Conservation (phyloP, 2,797 vertebrate genomes). For the Euthynnus affinis region DNA sequence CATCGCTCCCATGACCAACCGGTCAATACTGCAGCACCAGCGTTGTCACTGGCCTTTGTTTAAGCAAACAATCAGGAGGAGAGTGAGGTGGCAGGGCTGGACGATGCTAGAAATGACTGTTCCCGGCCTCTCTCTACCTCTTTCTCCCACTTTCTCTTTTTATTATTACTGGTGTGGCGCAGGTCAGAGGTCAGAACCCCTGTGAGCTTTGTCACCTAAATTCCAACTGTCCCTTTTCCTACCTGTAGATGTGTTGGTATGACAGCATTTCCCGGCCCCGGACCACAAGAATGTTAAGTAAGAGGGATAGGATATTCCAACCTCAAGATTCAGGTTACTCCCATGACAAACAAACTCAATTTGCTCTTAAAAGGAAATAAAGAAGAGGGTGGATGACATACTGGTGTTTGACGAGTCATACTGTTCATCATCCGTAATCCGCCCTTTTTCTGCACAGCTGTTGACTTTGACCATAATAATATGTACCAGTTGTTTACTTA, state of each 20-base stretch:
- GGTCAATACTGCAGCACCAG: conserved; percentile 77
- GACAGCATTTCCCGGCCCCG: neutral
- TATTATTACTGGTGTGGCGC: conserved; percentile 18
- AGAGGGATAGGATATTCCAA: neutral
- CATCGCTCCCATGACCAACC: conserved; percentile 66
- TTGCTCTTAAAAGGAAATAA: conserved; percentile 12
- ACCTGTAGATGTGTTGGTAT: conserved; percentile 29
- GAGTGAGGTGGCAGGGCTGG: conserved; percentile 73
- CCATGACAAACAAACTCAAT: conserved; percentile 23
- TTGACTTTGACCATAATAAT: conserved; percentile 67
- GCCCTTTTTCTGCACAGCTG: conserved; percentile 52
- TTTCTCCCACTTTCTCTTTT: conserved; percentile 66
- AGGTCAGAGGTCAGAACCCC: conserved; percentile 60
- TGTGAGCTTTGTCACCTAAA: conserved; percentile 57
- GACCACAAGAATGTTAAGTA: neutral
- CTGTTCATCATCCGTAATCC: conserved; percentile 34
- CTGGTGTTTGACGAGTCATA: conserved; percentile 27
- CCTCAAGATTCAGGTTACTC: neutral
- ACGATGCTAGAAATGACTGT: conserved; percentile 84
- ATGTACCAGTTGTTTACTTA: conserved; percentile 68
- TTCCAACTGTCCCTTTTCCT: neutral
- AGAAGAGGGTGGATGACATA: conserved; percentile 28
- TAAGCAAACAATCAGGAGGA: conserved; percentile 81
- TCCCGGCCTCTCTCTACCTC: conserved; percentile 64
- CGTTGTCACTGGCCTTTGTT: conserved; percentile 79